Evolutionary conservation across 2,797 vertebrate genomes (phyloP), one percentile per base, ranked within the genome.

Genomic region (Labroides dimidiatus): DNA sequence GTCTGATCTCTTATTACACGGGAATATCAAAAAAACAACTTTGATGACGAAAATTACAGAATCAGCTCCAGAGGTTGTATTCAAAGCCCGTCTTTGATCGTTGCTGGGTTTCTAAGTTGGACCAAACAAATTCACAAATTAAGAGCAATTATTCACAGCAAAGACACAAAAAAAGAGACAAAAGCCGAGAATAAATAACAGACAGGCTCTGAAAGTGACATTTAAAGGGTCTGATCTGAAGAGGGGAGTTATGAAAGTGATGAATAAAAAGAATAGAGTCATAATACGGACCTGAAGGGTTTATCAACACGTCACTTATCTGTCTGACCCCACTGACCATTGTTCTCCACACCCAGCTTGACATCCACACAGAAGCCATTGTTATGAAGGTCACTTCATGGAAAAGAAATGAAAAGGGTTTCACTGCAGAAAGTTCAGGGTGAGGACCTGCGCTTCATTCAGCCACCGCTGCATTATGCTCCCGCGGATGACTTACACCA

Each of bases 371-470:
- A 69, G 62, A 68, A 70, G 54, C 71, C 37, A 84, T 88, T 85
- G 80, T 87, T 49, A 50, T 84, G 86, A 92, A 92, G 88, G 91
- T 90, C 85, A 87, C 50, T 50, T 68, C 36, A 44, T 30, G 16
- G 77, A 82, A 75, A 78, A 53, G 48, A 64, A 69, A 67, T 75
- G 65, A 81, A 89, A 87, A 82, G 64, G 66, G 72, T 66, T 68
- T 83, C 74, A 76, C 55, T 19, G 80, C 66, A 63, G 63, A 88
- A 84, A 89, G 90, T 89, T 89, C 82, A 88, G 80, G 79, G 56
- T 81, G 64, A 65, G 57, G 78, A 78, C 79, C 83, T 82, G 1
- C 2, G 55, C 80, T 55, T 77, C 75, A 77, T 84, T 84, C 85
- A 80, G 76, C 68, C 1, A 3, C 50, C 7, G 57, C 63, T 14